Evolutionary conservation across 2,113 vertebrate species (phyloP), one percentile per base, ranked within the genome.

Genomic region (Crocuta crocuta): DNA sequence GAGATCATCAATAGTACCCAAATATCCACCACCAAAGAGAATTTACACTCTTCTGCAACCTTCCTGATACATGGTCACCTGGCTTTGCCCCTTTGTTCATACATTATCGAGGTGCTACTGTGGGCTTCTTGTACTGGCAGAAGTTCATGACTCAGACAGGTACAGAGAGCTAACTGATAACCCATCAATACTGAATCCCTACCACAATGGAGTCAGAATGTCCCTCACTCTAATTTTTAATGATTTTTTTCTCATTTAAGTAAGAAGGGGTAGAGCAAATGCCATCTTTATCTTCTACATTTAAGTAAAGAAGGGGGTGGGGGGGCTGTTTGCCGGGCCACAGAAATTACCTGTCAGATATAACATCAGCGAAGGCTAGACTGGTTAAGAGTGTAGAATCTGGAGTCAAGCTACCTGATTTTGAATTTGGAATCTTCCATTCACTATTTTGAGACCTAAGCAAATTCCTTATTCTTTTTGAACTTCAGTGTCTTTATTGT

Each of bases 141-240:
- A 65, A 91, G 50, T 39, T 89, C 61, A 81, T 24, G 31, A 58
- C 70, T n/a, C n/a, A 80, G 33, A 53, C 24, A 65, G 55, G 3
- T 9, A 50, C 9, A 88, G 8, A 61, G 39, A 73, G 35, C n/a
- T 81, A 53, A 35, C 10, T 82, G 2, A 78, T 80, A 28, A 23
- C 5, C 31, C 7, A 68, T 19, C 65, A 68, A 35, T 71, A 80
- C 0, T 4, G 0, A 71, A 19, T 50, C 48, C 21, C 21, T 79
- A 39, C 16, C 78, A 4, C 48, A 87, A 19, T 19, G 53, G 24
- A 89, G 26, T 65, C 31, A 33, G 50, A 91, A 73, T 39, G 13
- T 24, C 11, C 63, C 63, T 89, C 55, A 50, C 28, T 97, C 68
- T 83, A 65, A 94, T 45, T 91, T 94, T 74, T 28, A 95, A 24